phyloP scores from a whole-genome alignment of 1,140 invertebrate species.

The Amyelois transitella region DNA sequence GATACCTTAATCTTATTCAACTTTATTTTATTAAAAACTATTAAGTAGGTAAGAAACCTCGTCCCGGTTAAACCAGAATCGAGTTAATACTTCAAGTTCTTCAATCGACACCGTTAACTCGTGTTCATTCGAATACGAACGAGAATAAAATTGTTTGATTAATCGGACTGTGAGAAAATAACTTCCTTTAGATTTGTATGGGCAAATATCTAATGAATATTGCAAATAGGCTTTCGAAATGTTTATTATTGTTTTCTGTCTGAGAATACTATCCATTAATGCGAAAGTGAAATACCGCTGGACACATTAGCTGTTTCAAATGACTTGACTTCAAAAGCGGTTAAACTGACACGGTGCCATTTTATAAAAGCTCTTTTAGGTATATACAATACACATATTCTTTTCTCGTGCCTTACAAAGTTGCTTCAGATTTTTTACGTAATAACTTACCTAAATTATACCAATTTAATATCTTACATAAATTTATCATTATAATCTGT shows the following conservation, averaged over 20 bases:
- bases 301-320: not conserved
- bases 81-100: slow-evolving; percentile 39
- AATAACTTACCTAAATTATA: no score
- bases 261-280: not conserved
- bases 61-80: slow-evolving; percentile 36
- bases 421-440: no score
- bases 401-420: no score
- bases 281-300: not conserved
- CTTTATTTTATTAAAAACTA: no score
- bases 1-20: no score
- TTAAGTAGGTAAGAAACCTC: no score
- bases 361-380: not conserved
- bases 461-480: no score
- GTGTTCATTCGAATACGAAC: slow-evolving; percentile 40
- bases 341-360: no score
- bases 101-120: slow-evolving; percentile 43
- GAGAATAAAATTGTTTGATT: slow-evolving; percentile 33
- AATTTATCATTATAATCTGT: no score
- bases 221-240: not conserved
- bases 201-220: not conserved
- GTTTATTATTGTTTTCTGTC: not conserved
- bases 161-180: slow-evolving; percentile 26
- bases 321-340: not conserved
- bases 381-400: no score
- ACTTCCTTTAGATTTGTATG: not conserved